phyloP scores from a whole-genome alignment of 2,113 vertebrate genomes.

The Ranitomeya imitator region DNA sequence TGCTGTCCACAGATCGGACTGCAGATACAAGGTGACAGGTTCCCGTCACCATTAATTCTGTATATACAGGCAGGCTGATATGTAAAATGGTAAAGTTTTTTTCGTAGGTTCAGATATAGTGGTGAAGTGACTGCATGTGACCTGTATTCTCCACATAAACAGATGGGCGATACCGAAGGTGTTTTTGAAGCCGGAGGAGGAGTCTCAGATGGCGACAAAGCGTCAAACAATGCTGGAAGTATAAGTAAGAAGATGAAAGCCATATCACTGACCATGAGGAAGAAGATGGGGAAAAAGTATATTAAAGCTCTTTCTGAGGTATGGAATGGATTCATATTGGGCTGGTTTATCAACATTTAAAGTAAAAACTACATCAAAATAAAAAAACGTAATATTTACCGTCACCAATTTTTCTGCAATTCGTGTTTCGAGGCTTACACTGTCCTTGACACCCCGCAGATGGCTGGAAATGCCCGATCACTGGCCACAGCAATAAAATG shows the following conservation, averaged over 20 bases:
- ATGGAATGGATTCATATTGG: neutral
- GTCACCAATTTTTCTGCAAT: too few relatives aligned
- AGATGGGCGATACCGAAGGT: conserved; percentile 65
- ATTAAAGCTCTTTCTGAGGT: conserved; percentile 77
- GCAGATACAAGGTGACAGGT: too few relatives aligned
- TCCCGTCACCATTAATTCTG: too few relatives aligned
- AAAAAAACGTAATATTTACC: too few relatives aligned
- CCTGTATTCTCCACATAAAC: neutral
- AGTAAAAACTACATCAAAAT: too few relatives aligned
- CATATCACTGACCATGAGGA: conserved; percentile 83
- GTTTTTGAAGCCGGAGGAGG: conserved; percentile 65
- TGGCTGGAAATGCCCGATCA: too few relatives aligned
- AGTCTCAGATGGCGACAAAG: conserved; percentile 65
- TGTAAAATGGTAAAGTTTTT: neutral
- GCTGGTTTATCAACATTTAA: too few relatives aligned
- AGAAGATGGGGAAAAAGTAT: conserved; percentile 83
- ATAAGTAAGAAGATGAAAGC: conserved; percentile 79
- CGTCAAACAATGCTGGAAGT: conserved; percentile 64
- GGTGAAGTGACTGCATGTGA: neutral
- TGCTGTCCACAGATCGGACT: too few relatives aligned
- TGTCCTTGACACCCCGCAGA: too few relatives aligned
- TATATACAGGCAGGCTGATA: neutral
- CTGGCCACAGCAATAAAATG: too few relatives aligned
- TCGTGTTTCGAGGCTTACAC: too few relatives aligned
- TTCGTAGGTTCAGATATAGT: neutral